A percentile compares a stretch with the other conserved stretches of the same genome.
Evolutionary conservation across 1,140 invertebrate species (phyloP).

Genomic region (Lepidotrigona ventralis): DNA sequence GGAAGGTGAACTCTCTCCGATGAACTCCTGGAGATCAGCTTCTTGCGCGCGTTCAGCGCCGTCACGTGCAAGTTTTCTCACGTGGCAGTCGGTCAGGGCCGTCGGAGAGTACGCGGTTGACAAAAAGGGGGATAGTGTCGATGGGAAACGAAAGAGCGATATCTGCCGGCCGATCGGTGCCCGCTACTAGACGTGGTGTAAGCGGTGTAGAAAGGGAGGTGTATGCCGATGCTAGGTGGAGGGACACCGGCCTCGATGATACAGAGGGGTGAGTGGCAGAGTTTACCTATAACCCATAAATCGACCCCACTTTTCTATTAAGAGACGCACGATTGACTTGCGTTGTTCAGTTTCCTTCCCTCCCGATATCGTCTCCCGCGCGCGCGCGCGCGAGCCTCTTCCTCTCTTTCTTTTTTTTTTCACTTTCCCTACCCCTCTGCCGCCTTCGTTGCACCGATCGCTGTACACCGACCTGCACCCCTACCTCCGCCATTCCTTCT

Average conservation of each 20-base stretch:
- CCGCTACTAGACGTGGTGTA: conserved; percentile 32
- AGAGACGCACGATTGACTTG: conserved; percentile 79
- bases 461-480: conserved; percentile 26
- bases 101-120: conserved; percentile 51
- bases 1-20: background rate
- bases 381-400: conserved; percentile 13
- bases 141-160: conserved; percentile 72
- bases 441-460: conserved; percentile 26
- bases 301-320: conserved; percentile 79
- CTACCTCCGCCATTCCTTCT: conserved; percentile 25
- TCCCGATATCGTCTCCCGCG: conserved; percentile 55
- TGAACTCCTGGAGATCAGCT: conserved; percentile 21
- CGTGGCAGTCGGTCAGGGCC: conserved; percentile 68
- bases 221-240: conserved; percentile 33
- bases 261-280: conserved; percentile 60
- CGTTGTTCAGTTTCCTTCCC: conserved; percentile 75
- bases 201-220: conserved; percentile 44
- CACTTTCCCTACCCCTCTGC: conserved; percentile 36
- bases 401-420: conserved; percentile 22
- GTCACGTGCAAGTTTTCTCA: conserved; percentile 56
- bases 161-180: conserved; percentile 66
- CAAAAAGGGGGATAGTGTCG: conserved; percentile 53
- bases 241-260: conserved; percentile 50
- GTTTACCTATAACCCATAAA: conserved; percentile 79
- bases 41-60: conserved; percentile 15